A percentile compares a stretch with the other conserved stretches of the same genome.
Conservation (phyloP, 1,140 invertebrate species). For the Leptinotarsa lineolata region DNA sequence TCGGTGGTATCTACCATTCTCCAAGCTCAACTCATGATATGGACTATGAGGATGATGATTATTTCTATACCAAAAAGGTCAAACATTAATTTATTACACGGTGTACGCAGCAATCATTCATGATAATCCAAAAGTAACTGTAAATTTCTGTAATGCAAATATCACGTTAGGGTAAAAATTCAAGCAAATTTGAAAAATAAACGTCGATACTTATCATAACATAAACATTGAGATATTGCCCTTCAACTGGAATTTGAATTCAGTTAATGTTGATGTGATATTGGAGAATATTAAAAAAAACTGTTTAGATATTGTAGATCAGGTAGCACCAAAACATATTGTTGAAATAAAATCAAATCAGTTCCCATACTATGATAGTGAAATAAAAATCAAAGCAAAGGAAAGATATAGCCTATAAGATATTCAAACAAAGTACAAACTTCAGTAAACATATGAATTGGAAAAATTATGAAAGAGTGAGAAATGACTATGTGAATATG, state of each 20-base stretch:
- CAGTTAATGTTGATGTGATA: not conserved
- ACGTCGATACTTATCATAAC: not conserved
- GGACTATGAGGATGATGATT: too few relatives aligned
- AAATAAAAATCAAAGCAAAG: slow-evolving; percentile 11
- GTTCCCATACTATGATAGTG: slow-evolving; percentile 9
- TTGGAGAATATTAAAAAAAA: not conserved
- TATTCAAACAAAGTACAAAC: not conserved
- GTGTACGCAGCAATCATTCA: too few relatives aligned
- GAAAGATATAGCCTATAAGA: slow-evolving; percentile 12
- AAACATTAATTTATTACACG: too few relatives aligned
- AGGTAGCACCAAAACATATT: not conserved
- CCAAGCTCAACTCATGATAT: slow-evolving; percentile 12
- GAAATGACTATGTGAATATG: slow-evolving; percentile 15
- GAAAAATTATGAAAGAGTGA: not conserved
- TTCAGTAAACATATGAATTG: not conserved
- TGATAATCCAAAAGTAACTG: too few relatives aligned
- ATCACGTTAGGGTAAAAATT: not conserved
- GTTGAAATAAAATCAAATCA: slow-evolving; percentile 12
- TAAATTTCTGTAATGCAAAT: not conserved
- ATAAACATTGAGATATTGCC: not conserved
- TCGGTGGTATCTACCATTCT: slow-evolving; percentile 8
- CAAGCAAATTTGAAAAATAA: not conserved
- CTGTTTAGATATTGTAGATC: slow-evolving; percentile 9
- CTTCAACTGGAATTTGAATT: not conserved
- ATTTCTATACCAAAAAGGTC: too few relatives aligned